A percentile compares a stretch with the other conserved stretches of the same genome.
Evolutionary conservation across 2,888 invertebrate species (phyloP).

Genomic region (Drosophila kanekoi): DNA sequence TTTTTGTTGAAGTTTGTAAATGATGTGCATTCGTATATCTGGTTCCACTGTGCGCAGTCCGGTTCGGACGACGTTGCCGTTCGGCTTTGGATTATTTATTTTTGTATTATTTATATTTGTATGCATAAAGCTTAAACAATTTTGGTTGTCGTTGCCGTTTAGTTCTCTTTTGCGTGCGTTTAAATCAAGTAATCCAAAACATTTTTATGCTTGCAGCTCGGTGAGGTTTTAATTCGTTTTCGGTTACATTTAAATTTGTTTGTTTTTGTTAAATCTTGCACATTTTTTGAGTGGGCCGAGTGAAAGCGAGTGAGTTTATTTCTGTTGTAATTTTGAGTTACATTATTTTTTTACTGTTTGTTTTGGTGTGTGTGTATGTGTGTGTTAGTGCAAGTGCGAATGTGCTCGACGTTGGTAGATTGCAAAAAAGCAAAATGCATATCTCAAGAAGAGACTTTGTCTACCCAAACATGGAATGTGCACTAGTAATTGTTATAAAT

Average conservation of each 20-base stretch:
- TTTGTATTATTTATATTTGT: slow-evolving; percentile 30
- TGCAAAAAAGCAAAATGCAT: too few relatives aligned
- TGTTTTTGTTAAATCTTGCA: slow-evolving; percentile 11
- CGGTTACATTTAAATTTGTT: slow-evolving; percentile 4
- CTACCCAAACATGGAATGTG: too few relatives aligned
- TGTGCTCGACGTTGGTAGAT: too few relatives aligned
- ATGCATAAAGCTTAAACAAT: slow-evolving; percentile 59
- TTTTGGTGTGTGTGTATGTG: slow-evolving; percentile 16
- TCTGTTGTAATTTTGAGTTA: too few relatives aligned
- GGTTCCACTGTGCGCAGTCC: slow-evolving; percentile 36
- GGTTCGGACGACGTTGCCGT: slow-evolving; percentile 35
- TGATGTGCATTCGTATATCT: not conserved
- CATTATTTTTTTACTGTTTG: too few relatives aligned
- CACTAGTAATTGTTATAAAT: too few relatives aligned
- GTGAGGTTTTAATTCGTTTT: slow-evolving; percentile 19
- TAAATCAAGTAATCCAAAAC: slow-evolving; percentile 66
- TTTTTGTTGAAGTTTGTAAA: too few relatives aligned
- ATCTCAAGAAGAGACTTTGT: too few relatives aligned
- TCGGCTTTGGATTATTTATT: slow-evolving; percentile 25
- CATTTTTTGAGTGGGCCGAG: slow-evolving; percentile 31
- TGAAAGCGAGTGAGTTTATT: slow-evolving; percentile 36
- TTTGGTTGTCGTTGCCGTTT: slow-evolving; percentile 53
- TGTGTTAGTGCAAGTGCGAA: too few relatives aligned
- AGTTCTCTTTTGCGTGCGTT: slow-evolving; percentile 72
- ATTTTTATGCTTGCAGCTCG: slow-evolving; percentile 19